A percentile compares a stretch with the other conserved stretches of the same genome.
Evolutionary conservation across 2,888 invertebrate species (phyloP).

Genomic region (Tromatobia lineatoria): DNA sequence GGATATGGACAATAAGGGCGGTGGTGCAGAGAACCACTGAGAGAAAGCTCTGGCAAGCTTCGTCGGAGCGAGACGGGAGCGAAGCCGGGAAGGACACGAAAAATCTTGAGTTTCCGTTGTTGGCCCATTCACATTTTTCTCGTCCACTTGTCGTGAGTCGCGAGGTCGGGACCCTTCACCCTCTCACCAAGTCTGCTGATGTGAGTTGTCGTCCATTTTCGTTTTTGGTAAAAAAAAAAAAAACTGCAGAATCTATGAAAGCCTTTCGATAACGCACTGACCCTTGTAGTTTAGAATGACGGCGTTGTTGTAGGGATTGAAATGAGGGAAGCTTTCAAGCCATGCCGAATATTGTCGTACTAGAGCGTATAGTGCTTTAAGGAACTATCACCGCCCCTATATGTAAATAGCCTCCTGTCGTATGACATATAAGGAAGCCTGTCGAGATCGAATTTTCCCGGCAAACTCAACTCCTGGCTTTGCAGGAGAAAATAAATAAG

Average conservation of each 20-base stretch:
- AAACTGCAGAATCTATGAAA: slow-evolving; percentile 52
- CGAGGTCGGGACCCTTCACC: slow-evolving; percentile 50
- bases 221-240: slow-evolving; percentile 30
- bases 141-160: slow-evolving; percentile 63
- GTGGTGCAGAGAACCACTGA: slow-evolving; percentile 51
- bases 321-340: slow-evolving; percentile 71
- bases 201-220: slow-evolving; percentile 42
- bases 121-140: slow-evolving; percentile 66
- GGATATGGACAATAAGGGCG: slow-evolving; percentile 66
- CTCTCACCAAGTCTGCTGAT: slow-evolving; percentile 22
- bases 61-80: slow-evolving; percentile 66
- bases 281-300: slow-evolving; percentile 9
- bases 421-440: slow-evolving; percentile 65
- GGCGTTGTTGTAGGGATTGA: slow-evolving; percentile 63
- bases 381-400: slow-evolving; percentile 8
- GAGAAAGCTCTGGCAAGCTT: slow-evolving; percentile 58
- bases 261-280: slow-evolving; percentile 56
- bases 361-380: background rate
- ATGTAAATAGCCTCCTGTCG: slow-evolving; percentile 20
- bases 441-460: slow-evolving; percentile 64
- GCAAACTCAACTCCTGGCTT: slow-evolving; percentile 66
- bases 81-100: slow-evolving; percentile 53
- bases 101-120: slow-evolving; percentile 67
- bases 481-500: slow-evolving; percentile 75
- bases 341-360: slow-evolving; percentile 35